Base-by-base conservation (phyloP, 2,797 vertebrate species). In the Emydoidea blandingii region DNA sequence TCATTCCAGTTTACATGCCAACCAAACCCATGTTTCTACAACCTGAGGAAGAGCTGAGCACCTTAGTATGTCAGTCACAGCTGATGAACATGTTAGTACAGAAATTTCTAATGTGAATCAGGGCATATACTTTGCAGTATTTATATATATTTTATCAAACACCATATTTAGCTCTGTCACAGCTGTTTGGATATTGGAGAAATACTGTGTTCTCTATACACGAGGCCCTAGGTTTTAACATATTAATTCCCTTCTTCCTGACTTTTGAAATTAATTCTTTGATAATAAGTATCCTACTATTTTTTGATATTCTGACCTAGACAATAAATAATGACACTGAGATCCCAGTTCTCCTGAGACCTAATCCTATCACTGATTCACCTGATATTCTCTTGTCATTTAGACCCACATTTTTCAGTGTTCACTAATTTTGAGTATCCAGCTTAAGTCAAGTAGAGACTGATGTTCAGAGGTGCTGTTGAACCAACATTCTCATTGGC, bases 41-140 rank as follows among this genome's bases (percentile, higher is more conserved):
- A 81, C 50, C 44, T 59, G 50, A 76, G 31, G 62, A 37, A 68
- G 8, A 68, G 12, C 41, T 41, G 25, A 76, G 25, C 44, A 47
- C 41, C 6, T 74, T 23, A 44, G 68, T 74, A 74, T 7, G 5
- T 74, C 68, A 25, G 21, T 44, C 21, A 1, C 15, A 80, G 62
- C 5, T 59, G 15, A 49, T 79, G 81, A 65, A 68, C 29, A 5
- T 16, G 65, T 9, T 2, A 41, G 34, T 59, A 62, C 29, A 53
- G 49, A 62, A 79, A 81, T 4, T 53, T 74, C 52, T n/a, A 8
- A 2, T 1, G 34, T 31, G 21, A 72, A 59, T 7, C 37, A 31
- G 82, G 47, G 34, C 1, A 8, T 12, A 4, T 0, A 1, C 0
- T 1, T 11, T 15, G 14, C 31, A n/a, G 50, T 88, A 81, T 50